phyloP scores from a whole-genome alignment of 2,797 vertebrate genomes.

The Lepilemur ruficaudatus region DNA sequence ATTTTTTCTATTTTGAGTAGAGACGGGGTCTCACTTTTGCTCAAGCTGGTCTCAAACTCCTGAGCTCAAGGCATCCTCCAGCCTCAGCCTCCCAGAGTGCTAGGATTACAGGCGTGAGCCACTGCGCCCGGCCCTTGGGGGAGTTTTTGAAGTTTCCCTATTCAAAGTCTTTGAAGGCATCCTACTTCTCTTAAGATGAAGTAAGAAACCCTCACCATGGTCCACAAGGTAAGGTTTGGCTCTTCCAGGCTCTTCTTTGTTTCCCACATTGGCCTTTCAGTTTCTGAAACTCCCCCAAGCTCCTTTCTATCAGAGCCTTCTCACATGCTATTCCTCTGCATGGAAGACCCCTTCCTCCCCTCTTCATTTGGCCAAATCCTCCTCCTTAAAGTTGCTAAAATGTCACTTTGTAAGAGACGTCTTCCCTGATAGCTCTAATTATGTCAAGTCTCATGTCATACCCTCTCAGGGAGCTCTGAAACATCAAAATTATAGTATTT shows the following conservation, averaged over 20 bases:
- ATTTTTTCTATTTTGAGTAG: too few species aligned
- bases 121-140: rapidly evolving
- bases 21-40: too few species aligned
- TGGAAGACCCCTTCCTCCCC: not conserved
- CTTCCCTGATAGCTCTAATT: not conserved
- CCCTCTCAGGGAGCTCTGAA: not conserved
- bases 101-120: too few species aligned
- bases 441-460: not conserved
- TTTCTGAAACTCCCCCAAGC: not conserved
- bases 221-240: not conserved
- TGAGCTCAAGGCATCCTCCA: too few species aligned
- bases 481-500: not conserved
- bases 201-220: not conserved
- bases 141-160: not conserved
- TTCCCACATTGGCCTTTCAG: not conserved
- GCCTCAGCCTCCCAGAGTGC: too few species aligned
- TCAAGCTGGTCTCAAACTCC: too few species aligned
- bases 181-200: not conserved
- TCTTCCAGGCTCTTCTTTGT: not conserved
- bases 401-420: not conserved
- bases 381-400: not conserved
- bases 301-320: not conserved
- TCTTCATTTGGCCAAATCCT: not conserved
- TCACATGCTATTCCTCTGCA: not conserved
- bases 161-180: not conserved